A percentile compares a stretch with the other conserved stretches of the same genome.
These are phyloP conservation scores for Acanthurus tractus DNA, from an alignment of 2,797 vertebrate species.

Conservation along the genomic window DNA sequence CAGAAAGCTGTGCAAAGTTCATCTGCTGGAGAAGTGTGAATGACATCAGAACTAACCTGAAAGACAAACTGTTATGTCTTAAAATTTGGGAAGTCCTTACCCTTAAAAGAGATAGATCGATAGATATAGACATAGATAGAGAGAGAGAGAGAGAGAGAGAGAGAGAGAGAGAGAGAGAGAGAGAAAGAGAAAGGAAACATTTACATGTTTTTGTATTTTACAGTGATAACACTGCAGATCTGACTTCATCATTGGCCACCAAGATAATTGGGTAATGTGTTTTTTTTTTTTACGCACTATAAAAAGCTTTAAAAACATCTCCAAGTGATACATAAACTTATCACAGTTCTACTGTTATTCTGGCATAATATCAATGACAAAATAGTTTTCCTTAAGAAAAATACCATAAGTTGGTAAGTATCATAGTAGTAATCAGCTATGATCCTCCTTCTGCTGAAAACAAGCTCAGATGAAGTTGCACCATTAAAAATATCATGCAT, in stretches of 20 bases:
- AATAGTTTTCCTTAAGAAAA: neutral
- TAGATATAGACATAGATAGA: too few relatives aligned
- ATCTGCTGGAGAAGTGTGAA: too few relatives aligned
- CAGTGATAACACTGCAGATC: slow-evolving; percentile 42
- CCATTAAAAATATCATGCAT: too few relatives aligned
- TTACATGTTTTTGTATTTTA: slow-evolving; percentile 21
- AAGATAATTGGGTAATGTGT: slow-evolving; percentile 63
- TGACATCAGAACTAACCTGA: neutral
- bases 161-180: too few relatives aligned
- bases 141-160: too few relatives aligned
- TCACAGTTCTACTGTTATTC: neutral
- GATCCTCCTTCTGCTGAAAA: neutral
- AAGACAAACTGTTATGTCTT: neutral
- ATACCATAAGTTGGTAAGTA: neutral
- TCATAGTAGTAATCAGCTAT: neutral
- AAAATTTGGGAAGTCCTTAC: too few relatives aligned
- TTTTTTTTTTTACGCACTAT: neutral
- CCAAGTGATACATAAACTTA: neutral
- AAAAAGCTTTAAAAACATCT: neutral
- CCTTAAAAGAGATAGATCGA: too few relatives aligned
- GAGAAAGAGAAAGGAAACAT: neutral
- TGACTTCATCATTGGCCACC: slow-evolving; percentile 22
- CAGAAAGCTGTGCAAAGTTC: neutral
- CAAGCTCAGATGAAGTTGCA: neutral
- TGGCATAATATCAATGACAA: neutral